Percentiles rank a stretch among this genome's conserved stretches.
Conservation (phyloP, 2,888 invertebrate genomes). For the Dichetophora obliterata region DNA sequence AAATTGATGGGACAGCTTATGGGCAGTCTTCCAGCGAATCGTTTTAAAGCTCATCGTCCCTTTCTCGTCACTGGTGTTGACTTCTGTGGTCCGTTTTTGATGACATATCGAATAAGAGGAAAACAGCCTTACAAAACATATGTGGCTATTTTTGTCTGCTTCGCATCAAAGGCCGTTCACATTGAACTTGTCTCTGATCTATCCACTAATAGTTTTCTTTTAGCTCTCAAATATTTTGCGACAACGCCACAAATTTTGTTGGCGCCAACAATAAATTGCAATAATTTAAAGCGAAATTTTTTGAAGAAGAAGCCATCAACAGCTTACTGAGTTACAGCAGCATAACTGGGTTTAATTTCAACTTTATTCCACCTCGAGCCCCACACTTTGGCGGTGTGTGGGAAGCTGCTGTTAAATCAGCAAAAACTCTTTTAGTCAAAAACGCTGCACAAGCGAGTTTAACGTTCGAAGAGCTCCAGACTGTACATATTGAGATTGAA, state of each 20-base stretch:
- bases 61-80: conserved; percentile 18
- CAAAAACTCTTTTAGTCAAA: background rate
- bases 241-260: too few species aligned
- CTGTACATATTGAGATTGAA: too few species aligned
- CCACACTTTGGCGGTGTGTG: conserved; percentile 37
- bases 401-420: conserved; percentile 34
- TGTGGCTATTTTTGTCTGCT: too few species aligned
- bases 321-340: too few species aligned
- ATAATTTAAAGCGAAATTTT: background rate
- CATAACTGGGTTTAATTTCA: conserved; percentile 7
- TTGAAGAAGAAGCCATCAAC: background rate
- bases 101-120: background rate
- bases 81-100: conserved; percentile 20
- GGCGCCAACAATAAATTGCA: background rate
- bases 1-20: conserved; percentile 34
- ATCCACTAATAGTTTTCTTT: conserved; percentile 7
- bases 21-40: conserved; percentile 36
- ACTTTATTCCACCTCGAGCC: conserved; percentile 15
- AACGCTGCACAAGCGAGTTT: too few species aligned
- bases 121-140: too few species aligned
- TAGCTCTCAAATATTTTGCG: conserved; percentile 7
- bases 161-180: too few species aligned
- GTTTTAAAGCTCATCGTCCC: conserved; percentile 6
- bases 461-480: too few species aligned
- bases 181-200: background rate